A percentile compares a stretch with the other conserved stretches of the same genome.
phyloP scores from a whole-genome alignment of 2,888 invertebrate species.

The Emesis castigata region DNA sequence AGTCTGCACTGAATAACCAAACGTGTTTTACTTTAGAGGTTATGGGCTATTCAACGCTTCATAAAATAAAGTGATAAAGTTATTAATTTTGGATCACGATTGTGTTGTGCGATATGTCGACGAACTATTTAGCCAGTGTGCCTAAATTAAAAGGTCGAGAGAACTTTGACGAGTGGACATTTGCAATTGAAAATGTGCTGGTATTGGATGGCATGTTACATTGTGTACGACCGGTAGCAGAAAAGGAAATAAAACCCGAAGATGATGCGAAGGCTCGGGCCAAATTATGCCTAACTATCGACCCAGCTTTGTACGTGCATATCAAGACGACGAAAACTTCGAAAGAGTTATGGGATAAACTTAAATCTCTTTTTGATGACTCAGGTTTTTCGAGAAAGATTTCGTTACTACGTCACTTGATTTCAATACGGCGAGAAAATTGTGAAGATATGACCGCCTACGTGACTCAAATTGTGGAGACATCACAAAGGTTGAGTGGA shows the following conservation, averaged over 20 bases:
- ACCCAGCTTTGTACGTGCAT: conserved; percentile 32
- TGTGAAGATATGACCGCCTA: not conserved
- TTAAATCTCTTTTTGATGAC: conserved; percentile 20
- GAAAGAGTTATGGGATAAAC: conserved; percentile 60
- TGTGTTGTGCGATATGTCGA: not conserved
- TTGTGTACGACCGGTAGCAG: not conserved
- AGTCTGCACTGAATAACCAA: no score
- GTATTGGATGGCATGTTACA: not conserved
- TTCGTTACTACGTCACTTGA: conserved; percentile 5
- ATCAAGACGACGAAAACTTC: conserved; percentile 51
- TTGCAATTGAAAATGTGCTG: not conserved
- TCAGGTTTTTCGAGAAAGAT: conserved; percentile 19
- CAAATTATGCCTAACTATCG: conserved; percentile 40
- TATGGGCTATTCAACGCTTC: no score
- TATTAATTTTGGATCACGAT: no score
- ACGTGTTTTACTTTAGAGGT: no score
- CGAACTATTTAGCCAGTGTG: not conserved
- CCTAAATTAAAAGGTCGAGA: not conserved
- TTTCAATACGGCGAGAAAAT: conserved; percentile 13
- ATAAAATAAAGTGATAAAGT: no score
- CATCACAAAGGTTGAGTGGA: conserved; percentile 17
- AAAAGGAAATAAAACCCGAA: not conserved
- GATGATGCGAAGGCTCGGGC: conserved; percentile 32
- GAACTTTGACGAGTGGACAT: not conserved
- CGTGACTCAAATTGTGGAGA: conserved; percentile 20